Evolutionary conservation across 2,888 invertebrate genomes (phyloP).

Genomic region (Dryadula phaetusa): DNA sequence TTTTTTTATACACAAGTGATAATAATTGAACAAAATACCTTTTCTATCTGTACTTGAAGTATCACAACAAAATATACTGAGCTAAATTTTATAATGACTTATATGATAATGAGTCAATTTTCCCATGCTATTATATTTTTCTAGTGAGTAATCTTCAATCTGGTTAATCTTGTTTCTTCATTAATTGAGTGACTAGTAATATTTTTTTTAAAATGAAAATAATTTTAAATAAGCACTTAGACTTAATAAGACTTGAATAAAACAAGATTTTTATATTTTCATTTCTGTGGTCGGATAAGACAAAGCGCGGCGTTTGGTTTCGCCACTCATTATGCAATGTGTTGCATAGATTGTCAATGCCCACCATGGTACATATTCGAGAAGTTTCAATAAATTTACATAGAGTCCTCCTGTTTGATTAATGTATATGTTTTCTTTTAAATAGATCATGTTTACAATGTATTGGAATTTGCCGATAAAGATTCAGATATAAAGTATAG

Average conservation of each 20-base stretch:
- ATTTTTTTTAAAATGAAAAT: too few species aligned
- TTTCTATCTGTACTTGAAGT: neutral
- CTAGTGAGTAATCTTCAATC: neutral
- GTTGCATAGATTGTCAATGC: too few species aligned
- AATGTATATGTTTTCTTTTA: neutral
- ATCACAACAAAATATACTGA: neutral
- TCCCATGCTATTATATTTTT: slow-evolving; percentile 10
- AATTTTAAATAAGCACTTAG: too few species aligned
- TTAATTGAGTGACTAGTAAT: neutral
- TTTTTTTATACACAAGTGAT: too few species aligned
- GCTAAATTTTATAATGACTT: too few species aligned
- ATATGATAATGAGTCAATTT: neutral
- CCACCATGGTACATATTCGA: too few species aligned
- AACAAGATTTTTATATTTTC: neutral
- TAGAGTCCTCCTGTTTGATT: too few species aligned
- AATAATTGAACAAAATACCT: too few species aligned
- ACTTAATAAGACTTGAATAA: too few species aligned
- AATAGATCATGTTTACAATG: slow-evolving; percentile 81
- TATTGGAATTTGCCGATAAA: slow-evolving; percentile 86
- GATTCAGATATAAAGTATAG: slow-evolving; percentile 79
- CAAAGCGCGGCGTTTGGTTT: neutral
- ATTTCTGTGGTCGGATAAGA: neutral
- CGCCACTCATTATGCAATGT: neutral
- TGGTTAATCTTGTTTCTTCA: slow-evolving; percentile 3
- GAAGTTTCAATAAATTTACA: too few species aligned